phyloP scores from a whole-genome alignment of 2,888 invertebrate genomes.

The Hypolimnas misippus region DNA sequence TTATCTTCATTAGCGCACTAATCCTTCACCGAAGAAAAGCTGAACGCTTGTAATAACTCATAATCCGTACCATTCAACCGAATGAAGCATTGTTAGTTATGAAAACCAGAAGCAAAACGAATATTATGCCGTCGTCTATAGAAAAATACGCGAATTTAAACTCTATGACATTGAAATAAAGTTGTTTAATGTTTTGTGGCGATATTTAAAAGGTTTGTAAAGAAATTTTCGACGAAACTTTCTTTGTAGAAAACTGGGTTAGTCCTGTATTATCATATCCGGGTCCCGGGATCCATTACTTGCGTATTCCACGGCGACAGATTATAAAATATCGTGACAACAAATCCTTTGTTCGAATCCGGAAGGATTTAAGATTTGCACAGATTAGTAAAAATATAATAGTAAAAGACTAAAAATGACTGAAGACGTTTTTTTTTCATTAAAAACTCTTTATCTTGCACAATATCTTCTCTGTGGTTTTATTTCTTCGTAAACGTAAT shows the following conservation, averaged over 20 bases:
- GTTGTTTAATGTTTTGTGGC: background rate
- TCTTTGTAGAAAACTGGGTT: constrained; percentile 50
- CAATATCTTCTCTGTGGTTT: constrained; percentile 45
- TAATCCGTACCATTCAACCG: constrained; percentile 69
- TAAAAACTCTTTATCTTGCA: constrained; percentile 45
- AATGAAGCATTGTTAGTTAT: constrained; percentile 51
- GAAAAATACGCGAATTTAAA: constrained; percentile 23
- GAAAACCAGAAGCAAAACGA: constrained; percentile 48
- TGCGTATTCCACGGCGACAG: constrained; percentile 53
- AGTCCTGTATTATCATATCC: constrained; percentile 50
- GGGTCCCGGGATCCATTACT: constrained; percentile 78
- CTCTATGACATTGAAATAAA: constrained; percentile 18
- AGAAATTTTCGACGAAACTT: constrained; percentile 47
- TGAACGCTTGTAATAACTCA: constrained; percentile 57
- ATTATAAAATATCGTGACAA: constrained; percentile 64
- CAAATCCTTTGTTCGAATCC: constrained; percentile 60
- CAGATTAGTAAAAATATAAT: constrained; percentile 38
- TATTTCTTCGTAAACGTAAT: constrained; percentile 36
- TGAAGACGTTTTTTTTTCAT: constrained; percentile 29
- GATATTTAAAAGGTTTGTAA: constrained; percentile 2
- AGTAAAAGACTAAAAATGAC: constrained; percentile 33
- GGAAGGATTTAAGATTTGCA: constrained; percentile 59
- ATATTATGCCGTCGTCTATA: constrained; percentile 5
- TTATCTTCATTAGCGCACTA: constrained; percentile 70
- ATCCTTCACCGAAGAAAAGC: constrained; percentile 60